Base-by-base conservation (phyloP, 2,797 vertebrate genomes). In the Pseudochirops cupreus region DNA sequence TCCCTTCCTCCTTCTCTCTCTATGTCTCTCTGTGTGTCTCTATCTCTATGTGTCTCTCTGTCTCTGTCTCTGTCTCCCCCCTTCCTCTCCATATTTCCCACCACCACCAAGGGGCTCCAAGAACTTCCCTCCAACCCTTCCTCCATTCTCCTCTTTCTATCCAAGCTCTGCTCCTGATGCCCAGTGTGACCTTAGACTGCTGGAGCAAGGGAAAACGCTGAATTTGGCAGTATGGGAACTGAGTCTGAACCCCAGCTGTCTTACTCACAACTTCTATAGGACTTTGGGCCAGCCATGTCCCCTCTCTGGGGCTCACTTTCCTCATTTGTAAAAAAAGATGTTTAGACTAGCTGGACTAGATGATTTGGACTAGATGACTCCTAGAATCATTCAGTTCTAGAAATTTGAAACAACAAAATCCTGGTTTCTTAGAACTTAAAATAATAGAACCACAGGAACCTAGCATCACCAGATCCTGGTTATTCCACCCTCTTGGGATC, bases 121-220 rank as follows among this genome's bases (percentile, higher is more conserved):
- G 58, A 59, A n/a, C 94, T 93, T 91, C 55, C 90, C 91, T 96
- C 93, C 56, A 74, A 96, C 94, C 95, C 95, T 97, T 97, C 94
- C 93, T 97, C 94, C 96, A 96, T 95, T 54, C 97, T 97, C 97
- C 98, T 97, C 97, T 98, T 98, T 92, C 98, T 98, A 99, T 99
- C 99, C 99, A 99, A 99, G n/a, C 67, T 74, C 18, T 18, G 16
- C 67, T 46, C n/a, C 18, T 46, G 7, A 39, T 82, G 67, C 67
- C n/a, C 7, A 4, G 7, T 46, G 67, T 82, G 67, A 10, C n/a
- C n/a, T 46, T 82, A 5, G 67, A 4, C 7, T 39, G 4, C 5
- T 82, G 9, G 7, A 82, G 39, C 5, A 7, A 87, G 13, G n/a
- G 74, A 50, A 50, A 33, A 50, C 9, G 3, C 74, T 50, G 21